Conservation (phyloP, 2,888 invertebrate genomes). For the Rhamphomyia laevipes region DNA sequence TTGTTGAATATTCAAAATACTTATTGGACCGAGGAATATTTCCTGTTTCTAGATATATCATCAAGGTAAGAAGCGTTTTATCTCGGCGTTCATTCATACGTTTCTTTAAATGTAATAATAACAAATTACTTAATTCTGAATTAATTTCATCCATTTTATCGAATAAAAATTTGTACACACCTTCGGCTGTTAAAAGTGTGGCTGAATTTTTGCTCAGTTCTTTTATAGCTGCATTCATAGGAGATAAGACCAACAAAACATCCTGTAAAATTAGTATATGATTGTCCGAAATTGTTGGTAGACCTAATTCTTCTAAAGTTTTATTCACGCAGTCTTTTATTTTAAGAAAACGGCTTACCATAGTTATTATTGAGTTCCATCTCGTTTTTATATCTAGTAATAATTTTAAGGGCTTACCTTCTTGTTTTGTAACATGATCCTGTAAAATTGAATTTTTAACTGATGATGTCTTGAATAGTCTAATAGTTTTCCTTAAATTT, state of each 20-base stretch:
- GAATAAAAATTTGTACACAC: constrained; percentile 3
- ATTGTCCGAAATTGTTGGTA: neutral
- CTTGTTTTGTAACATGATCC: neutral
- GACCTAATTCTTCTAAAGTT: neutral
- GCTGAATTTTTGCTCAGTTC: constrained; percentile 3
- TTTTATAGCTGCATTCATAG: constrained; percentile 1
- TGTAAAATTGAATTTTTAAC: constrained; percentile 3
- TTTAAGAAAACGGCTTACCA: constrained; percentile 1
- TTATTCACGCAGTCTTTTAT: constrained; percentile 1
- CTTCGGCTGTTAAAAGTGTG: constrained; percentile 1
- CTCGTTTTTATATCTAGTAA: constrained; percentile 2
- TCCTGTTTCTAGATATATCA: neutral
- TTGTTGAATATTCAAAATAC: constrained; percentile 1
- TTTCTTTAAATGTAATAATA: neutral
- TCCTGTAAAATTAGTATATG: neutral
- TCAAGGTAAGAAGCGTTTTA: neutral
- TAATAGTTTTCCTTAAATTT: constrained; percentile 3
- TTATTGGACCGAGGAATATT: neutral
- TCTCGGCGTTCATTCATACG: neutral
- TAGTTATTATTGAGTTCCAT: constrained; percentile 1
- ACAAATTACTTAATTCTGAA: neutral
- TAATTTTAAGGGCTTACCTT: neutral
- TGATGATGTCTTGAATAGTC: constrained; percentile 1
- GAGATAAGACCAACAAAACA: constrained; percentile 2
- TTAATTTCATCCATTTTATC: constrained; percentile 1